Percentiles rank a stretch among this genome's conserved stretches.
Evolutionary conservation across 2,888 invertebrate species (phyloP).

Genomic region (Drosophila lutescens): DNA sequence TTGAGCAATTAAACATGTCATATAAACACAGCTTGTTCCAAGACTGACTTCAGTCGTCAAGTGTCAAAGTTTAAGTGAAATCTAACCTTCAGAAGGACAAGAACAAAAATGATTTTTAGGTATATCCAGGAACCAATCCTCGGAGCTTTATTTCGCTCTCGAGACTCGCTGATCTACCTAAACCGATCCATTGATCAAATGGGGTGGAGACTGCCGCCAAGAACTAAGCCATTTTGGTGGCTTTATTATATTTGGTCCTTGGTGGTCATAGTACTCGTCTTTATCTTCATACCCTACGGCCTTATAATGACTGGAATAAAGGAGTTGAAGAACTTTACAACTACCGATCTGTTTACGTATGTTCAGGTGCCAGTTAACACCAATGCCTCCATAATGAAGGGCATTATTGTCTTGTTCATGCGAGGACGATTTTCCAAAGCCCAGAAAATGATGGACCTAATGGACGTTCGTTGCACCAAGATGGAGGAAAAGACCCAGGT

Average conservation of each 20-base stretch:
- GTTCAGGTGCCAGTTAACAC: conserved; percentile 49
- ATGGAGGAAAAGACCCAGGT: conserved; percentile 42
- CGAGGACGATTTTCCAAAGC: conserved; percentile 33
- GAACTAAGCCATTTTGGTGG: conserved; percentile 15
- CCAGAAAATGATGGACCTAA: conserved; percentile 48
- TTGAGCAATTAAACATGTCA: neutral
- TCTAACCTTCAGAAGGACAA: neutral
- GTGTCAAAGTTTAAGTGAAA: neutral
- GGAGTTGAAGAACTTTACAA: conserved; percentile 41
- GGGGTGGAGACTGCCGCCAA: conserved; percentile 23
- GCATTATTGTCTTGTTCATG: conserved; percentile 40
- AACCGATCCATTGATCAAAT: conserved; percentile 15
- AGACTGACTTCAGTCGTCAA: neutral
- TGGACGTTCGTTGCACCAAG: conserved; percentile 48
- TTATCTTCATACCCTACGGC: conserved; percentile 28
- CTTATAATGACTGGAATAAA: conserved; percentile 40
- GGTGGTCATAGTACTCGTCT: neutral
- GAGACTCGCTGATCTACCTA: conserved; percentile 26
- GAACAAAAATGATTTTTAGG: conserved; percentile 4
- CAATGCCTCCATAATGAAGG: conserved; percentile 51
- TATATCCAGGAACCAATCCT: conserved; percentile 12
- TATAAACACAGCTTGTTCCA: neutral
- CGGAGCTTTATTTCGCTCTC: conserved; percentile 2
- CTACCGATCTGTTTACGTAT: conserved; percentile 29
- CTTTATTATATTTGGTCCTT: conserved; percentile 20